phyloP scores from a whole-genome alignment of 2,797 vertebrate species.

The Enoplosus armatus region DNA sequence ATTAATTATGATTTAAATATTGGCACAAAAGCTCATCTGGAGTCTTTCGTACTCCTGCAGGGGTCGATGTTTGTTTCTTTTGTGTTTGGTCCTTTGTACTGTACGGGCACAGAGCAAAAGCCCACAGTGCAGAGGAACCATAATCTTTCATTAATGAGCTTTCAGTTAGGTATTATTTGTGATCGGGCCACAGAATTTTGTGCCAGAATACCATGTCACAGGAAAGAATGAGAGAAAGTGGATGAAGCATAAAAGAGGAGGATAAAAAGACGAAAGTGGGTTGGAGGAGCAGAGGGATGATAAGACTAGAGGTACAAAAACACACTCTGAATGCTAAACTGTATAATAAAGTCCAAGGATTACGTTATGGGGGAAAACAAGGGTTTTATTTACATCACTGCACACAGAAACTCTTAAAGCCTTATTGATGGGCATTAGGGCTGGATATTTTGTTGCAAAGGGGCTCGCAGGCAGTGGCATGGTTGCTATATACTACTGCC shows the following conservation, averaged over 20 bases:
- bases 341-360: constrained; percentile 60
- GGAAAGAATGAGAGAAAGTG: constrained; percentile 26
- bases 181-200: constrained; percentile 42
- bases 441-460: constrained; percentile 29
- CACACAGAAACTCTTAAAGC: constrained; percentile 55
- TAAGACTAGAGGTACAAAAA: constrained; percentile 46
- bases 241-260: constrained; percentile 38
- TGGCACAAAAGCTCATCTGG: constrained; percentile 28
- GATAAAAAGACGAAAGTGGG: constrained; percentile 39
- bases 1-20: too few relatives aligned
- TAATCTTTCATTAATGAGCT: constrained; percentile 77
- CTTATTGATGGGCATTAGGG: constrained; percentile 40
- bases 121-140: constrained; percentile 30
- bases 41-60: constrained; percentile 30
- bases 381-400: constrained; percentile 66
- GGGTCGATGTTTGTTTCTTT: constrained; percentile 49
- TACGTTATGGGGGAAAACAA: constrained; percentile 57
- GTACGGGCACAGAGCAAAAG: constrained; percentile 23
- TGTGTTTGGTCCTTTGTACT: constrained; percentile 36
- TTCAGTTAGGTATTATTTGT: constrained; percentile 63
- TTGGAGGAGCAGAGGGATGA: constrained; percentile 38
- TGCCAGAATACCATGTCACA: constrained; percentile 30
- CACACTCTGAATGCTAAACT: constrained; percentile 43
- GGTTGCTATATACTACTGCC: not conserved
- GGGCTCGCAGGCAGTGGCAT: constrained; percentile 13